Evolutionary conservation across 1,140 invertebrate species (phyloP), one percentile per base, ranked within the genome.

Genomic region (Ptiloglossa arizonensis): DNA sequence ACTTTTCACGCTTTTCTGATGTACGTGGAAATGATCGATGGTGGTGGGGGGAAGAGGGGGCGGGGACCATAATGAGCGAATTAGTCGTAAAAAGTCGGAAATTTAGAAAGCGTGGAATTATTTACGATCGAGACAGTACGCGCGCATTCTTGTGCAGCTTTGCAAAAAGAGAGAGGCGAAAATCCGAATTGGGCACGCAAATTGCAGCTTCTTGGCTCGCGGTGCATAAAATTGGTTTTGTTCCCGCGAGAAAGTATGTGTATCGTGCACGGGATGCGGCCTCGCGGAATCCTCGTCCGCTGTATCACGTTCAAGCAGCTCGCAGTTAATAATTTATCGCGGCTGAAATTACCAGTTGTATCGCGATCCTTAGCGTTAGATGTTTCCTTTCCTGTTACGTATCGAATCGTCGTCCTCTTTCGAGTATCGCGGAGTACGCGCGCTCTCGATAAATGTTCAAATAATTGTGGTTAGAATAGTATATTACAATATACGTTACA

Each of bases 31-130:
- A 64, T 80, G 24, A 32, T 24, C n/a, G n/a, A n/a, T n/a, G n/a
- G n/a, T n/a, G n/a, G n/a, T n/a, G n/a, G n/a, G n/a, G n/a, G n/a
- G n/a, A n/a, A n/a, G 35, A 44, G 38, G 1, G 6, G n/a, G 19
- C 35, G 27, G 41, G n/a, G 52, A 32, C 52, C 56, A 44, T 84
- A 76, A 84, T 68, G 54, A 82, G 44, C 57, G 41, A 69, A 72
- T 68, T 66, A 60, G 24, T 41, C 67, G 67, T 63, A 62, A 79
- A 80, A 72, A 80, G 68, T 76, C 50, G 17, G 81, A 60, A 80
- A 72, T 64, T 64, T 85, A 85, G 82, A 85, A 85, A 85, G 82
- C 82, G 81, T 83, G 29, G 54, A 83, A 56, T 68, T 79, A 82
- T 74, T 80, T 74, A 70, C 60, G 46, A 73, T 57, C 74, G 67